Base-by-base conservation (phyloP, 2,797 vertebrate species). In the Periophthalmus magnuspinnatus region DNA sequence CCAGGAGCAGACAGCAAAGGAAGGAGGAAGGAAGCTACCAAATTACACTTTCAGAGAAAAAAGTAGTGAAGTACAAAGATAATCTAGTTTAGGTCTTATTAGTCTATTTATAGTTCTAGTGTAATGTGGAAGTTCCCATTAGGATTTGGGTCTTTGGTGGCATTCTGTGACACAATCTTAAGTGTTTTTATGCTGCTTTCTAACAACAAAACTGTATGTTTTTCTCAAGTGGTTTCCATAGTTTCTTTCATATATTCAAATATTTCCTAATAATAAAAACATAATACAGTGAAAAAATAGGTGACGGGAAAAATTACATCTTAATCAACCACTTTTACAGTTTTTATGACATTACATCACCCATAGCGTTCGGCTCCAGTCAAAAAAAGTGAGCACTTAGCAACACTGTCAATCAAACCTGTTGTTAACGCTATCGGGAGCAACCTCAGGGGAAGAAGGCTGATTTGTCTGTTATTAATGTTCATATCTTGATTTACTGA, bases 151-250 rank as follows among this genome's bases (percentile, higher is more conserved):
- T 63, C 41, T 58, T 64, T 65, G 22, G 47, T 66, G 61, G 41
- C 41, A 4, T 41, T 45, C 41, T 50, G 13, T 32, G 24, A 17
- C 24, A 17, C 14, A 7, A 52, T 24, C 34, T 28, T 28, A 48
- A 24, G 9, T 47, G 34, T 77, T 57, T 65, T 66, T 69, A 38
- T 8, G 21, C 8, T 48, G 16, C 47, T 68, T 61, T 72, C 54
- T 34, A 55, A 61, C 16, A 36, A n/a, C 33, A 13, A 11, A 5
- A 9, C 47, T 2, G 5, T 5, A 14, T 56, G 16, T 68, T 32
- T 5, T 52, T 71, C 56, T 34, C 19, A 2, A 7, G 24, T 38
- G 57, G n/a, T 17, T 47, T 36, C 0, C 14, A 4, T 45, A n/a
- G 6, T n/a, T 17, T 32, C 24, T 34, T 65, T 50, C 47, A 33